Evolutionary conservation across 2,113 vertebrate genomes (phyloP), one percentile per base, ranked within the genome.

Genomic region (Ciconia stormi): DNA sequence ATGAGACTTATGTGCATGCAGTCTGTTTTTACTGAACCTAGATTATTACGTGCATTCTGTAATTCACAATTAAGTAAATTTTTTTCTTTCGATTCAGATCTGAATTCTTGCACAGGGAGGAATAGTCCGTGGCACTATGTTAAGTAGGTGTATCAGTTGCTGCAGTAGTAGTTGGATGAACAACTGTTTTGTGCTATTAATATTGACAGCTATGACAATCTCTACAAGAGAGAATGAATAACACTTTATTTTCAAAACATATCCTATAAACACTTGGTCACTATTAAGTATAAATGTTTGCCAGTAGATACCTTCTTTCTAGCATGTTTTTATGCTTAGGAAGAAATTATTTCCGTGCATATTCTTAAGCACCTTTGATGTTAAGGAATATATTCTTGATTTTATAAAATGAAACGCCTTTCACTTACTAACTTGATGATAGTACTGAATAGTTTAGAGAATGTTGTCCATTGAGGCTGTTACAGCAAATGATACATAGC

Each of bases 71-170:
- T 52, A 53, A 52, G 38, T 80, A 40, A 20, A 38, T 50, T 22
- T 34, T 62, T 82, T 32, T 2, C 12, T 87, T 82, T 78, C 4
- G 4, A 36, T 82, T 95, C 44, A 49, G 52, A 59, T 16, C 6
- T 86, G 55, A 84, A 66, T 84, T 86, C 53, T 91, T 94, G 26
- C 49, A 19, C 10, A 38, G 49, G 34, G 27, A 77, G 49, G 14
- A 91, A 15, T n/a, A 40, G 29, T 61, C 30, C 0, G 0, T 78
- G 50, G 27, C 26, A 23, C 9, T 77, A 0, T 71, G 26, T 52
- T 61, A 66, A 56, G 15, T 30, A 73, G 21, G 11, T 55, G 7
- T 82, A 18, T 47, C 44, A 29, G 23, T 52, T 89, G 44, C 71
- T 91, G 69, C 21, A 10, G 77, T 77, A 56, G 53, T 55, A 89